Evolutionary conservation across 2,888 invertebrate genomes (phyloP), one percentile per base, ranked within the genome.

Genomic region (Nasonovia ribisnigri): DNA sequence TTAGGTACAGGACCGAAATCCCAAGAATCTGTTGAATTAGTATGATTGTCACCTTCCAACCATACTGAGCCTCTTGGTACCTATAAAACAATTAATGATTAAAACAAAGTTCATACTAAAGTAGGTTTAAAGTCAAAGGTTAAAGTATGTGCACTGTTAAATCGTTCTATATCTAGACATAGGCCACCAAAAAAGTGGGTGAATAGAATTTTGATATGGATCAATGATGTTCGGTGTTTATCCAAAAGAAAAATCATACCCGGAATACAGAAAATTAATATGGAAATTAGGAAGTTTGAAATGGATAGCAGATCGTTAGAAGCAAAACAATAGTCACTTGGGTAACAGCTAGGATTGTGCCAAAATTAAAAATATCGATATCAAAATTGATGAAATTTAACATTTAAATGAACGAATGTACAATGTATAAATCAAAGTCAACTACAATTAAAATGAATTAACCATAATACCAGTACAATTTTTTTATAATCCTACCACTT

Each of bases 1-100:
- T 97, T 97, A 0, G 99, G 99, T 43, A 99, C 97, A 13, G 99
- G 97, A 0, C 99, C 99, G 96, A 98, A 99, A 16, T 96, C 96
- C 95, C 98, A 96, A 3, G 99, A 99, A 96, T 99, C 99, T 0
- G 97, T 97, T 20, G 99, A 99, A 96, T 98, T 98, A 92, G 96
- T 96, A 26, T 96, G 96, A 96, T 99, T 99, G 95, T 99, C 99
- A 42, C 99, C 99, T 96, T 98, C 98, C 94, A 99, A 96, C 99
- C 99, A 99, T 0, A 99, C 97, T 96, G 98, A 98, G 3, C 98
- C 98, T 95, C 96, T 96, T 0, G 98, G 98, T 86, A 98, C 97
- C 95, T 97, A 96, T 94, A 96, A 95, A 95, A 46, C 94, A 90
- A 36, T 24, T 24, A 77, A 77, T 36, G 8, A 48, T 46, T 77